These are phyloP conservation scores for Pygoscelis adeliae DNA, from an alignment of 2,113 vertebrate genomes.

Conservation along the genomic window DNA sequence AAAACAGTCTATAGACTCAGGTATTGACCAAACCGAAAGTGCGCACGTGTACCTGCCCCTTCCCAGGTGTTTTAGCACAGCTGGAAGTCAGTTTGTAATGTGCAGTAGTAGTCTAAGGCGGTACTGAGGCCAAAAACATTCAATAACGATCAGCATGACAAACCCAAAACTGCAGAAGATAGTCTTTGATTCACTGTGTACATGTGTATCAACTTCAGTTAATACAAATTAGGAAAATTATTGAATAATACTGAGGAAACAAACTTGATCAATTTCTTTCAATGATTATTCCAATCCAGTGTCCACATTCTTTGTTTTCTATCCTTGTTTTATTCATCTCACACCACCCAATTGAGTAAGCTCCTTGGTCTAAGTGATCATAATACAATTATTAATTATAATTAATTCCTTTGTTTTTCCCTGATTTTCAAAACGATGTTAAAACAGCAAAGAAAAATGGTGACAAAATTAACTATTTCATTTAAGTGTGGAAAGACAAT, in stretches of 20 bases:
- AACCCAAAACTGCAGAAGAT: background rate
- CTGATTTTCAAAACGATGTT: background rate
- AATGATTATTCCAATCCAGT: background rate
- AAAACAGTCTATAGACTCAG: background rate
- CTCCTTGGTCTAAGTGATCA: background rate
- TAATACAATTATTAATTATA: background rate
- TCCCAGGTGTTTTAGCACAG: background rate
- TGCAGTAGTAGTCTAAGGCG: background rate
- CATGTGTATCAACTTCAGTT: rapidly evolving
- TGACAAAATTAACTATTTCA: background rate
- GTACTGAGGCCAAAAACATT: background rate
- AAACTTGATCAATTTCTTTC: background rate
- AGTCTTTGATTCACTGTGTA: background rate
- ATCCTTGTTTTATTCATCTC: background rate
- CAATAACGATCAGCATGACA: background rate
- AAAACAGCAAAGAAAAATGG: background rate
- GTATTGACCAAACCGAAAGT: background rate
- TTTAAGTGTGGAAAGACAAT: background rate
- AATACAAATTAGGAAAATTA: background rate
- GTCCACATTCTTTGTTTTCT: background rate
- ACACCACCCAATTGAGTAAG: background rate
- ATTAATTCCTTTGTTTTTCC: background rate
- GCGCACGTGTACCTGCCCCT: background rate
- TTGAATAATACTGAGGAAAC: background rate
- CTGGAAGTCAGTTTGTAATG: background rate